Conservation (phyloP, 2,797 vertebrate species). For the Percopsis omiscomaycus region DNA sequence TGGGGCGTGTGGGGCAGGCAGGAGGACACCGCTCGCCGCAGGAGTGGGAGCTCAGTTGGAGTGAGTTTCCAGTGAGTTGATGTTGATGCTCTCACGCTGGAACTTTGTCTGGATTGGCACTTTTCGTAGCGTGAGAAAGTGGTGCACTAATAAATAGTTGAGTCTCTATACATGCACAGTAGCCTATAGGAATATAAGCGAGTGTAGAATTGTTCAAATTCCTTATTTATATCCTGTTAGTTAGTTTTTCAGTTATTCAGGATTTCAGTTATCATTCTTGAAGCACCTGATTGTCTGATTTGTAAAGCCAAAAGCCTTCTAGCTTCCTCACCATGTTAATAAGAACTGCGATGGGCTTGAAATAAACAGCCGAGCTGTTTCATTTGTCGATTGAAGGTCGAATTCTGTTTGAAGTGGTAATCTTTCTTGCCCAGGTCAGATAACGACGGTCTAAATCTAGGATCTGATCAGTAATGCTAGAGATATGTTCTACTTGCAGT, state of each 20-base stretch:
- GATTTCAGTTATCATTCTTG: slow-evolving; percentile 8
- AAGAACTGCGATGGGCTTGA: not conserved
- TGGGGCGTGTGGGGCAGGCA: too few species aligned
- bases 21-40: too few species aligned
- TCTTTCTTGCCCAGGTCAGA: slow-evolving; percentile 7
- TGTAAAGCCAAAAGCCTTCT: slow-evolving; percentile 12
- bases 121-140: too few species aligned
- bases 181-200: not conserved
- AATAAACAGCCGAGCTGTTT: not conserved
- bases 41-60: too few species aligned
- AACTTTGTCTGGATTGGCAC: too few species aligned
- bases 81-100: too few species aligned
- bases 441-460: slow-evolving; percentile 1
- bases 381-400: slow-evolving; percentile 4
- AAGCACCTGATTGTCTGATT: slow-evolving; percentile 10
- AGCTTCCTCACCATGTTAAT: slow-evolving; percentile 9
- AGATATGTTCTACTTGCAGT: not conserved
- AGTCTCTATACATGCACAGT: too few species aligned
- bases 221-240: not conserved
- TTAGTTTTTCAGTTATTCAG: not conserved
- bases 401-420: slow-evolving; percentile 1
- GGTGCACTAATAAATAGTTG: too few species aligned
- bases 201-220: slow-evolving; percentile 5
- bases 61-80: too few species aligned
- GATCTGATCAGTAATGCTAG: slow-evolving; percentile 5